Conservation (phyloP, 64 coral and sea anemone species). For the Actinia equina region DNA sequence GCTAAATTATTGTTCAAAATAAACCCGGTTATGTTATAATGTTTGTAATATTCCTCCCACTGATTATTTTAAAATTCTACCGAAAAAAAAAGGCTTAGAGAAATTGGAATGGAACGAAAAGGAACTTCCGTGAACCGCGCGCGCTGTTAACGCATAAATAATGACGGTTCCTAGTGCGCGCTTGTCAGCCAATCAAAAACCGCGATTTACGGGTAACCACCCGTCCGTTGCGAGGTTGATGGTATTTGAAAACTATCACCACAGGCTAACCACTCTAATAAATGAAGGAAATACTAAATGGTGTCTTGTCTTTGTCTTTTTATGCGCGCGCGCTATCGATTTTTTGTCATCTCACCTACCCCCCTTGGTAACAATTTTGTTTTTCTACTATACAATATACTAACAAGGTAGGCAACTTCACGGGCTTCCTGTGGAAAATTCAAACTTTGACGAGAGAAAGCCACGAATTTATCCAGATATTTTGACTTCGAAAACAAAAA, state of each 20-base stretch:
- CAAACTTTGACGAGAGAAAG: no score
- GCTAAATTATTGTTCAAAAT: not conserved
- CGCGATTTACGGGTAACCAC: constrained; percentile 71
- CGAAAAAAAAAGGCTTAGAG: not conserved
- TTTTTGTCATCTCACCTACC: no score
- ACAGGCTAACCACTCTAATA: no score
- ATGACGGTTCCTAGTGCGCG: constrained; percentile 82
- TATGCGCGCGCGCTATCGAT: no score
- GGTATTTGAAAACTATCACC: constrained; percentile 75
- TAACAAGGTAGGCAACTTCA: no score
- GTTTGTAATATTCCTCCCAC: not conserved
- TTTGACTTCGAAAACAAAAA: no score
- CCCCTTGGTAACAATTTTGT: no score
- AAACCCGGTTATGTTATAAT: not conserved
- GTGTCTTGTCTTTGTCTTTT: no score
- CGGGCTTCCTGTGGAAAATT: no score
- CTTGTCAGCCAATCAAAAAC: constrained; percentile 57
- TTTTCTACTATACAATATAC: no score
- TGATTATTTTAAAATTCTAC: not conserved
- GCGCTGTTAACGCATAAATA: constrained; percentile 60
- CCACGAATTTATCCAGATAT: no score
- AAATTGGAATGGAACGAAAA: not conserved
- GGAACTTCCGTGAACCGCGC: not conserved
- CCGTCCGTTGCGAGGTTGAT: constrained; percentile 67
- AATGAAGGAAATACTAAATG: no score